Evolutionary conservation across 2,888 invertebrate genomes (phyloP).

Genomic region (Willowsia nigromaculata): DNA sequence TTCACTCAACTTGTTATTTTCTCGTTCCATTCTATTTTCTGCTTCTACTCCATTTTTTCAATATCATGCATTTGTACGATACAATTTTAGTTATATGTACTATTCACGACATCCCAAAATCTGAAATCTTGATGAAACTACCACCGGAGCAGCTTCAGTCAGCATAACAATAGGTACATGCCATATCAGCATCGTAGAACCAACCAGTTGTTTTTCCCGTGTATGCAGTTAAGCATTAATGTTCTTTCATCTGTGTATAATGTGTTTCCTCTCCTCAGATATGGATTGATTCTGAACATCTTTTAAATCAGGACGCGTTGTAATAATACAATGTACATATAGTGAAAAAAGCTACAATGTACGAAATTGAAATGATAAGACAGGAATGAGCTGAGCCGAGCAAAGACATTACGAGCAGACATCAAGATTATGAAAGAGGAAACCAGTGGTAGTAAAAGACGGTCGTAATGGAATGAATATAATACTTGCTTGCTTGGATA

Average conservation of each 20-base stretch:
- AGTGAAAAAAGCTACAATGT: conserved; percentile 8
- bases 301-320: background rate
- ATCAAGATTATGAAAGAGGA: background rate
- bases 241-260: conserved; percentile 28
- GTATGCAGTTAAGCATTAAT: conserved; percentile 16
- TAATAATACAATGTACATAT: background rate
- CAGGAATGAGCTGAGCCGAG: background rate
- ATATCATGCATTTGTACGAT: background rate
- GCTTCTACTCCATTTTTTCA: background rate
- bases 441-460: background rate
- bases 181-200: background rate
- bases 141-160: background rate
- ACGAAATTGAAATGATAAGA: background rate
- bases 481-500: background rate
- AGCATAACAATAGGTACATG: background rate
- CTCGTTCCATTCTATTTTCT: background rate
- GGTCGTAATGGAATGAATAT: background rate
- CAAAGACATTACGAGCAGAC: background rate
- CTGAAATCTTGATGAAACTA: background rate
- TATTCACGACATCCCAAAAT: background rate
- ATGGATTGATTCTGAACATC: background rate
- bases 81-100: background rate
- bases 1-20: background rate
- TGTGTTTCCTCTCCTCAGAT: conserved; percentile 13
- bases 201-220: conserved; percentile 19